Percentiles rank a stretch among this genome's conserved stretches.
Evolutionary conservation across 2,113 vertebrate genomes (phyloP).

Genomic region (western clawed frog (Xenopus tropicalis)): UCB_Xtro_10.0 CM004445.2:108438001-108438500

Average conservation of each 20-base stretch:
- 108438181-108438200: not conserved
- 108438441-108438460: conserved; percentile 44
- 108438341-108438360: not conserved
- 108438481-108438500: conserved; percentile 44
- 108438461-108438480: conserved; percentile 43
- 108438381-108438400: conserved; percentile 33
- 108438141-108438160: not conserved
- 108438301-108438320: not conserved
- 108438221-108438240: conserved; percentile 37
- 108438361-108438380: too few relatives aligned
- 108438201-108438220: conserved; percentile 25
- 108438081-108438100: not conserved
- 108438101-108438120: not conserved
- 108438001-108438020: too few relatives aligned
- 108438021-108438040: too few relatives aligned
- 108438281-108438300: not conserved
- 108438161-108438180: not conserved
- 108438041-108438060: too few relatives aligned
- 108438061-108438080: not conserved
- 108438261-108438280: conserved; percentile 12
- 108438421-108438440: conserved; percentile 46
- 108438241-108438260: conserved; percentile 39
- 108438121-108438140: conserved; percentile 36
- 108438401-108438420: conserved; percentile 49
- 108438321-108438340: not conserved